Base-by-base conservation (phyloP, 2,888 invertebrate genomes). In the Yponomeuta plumbellus region DNA sequence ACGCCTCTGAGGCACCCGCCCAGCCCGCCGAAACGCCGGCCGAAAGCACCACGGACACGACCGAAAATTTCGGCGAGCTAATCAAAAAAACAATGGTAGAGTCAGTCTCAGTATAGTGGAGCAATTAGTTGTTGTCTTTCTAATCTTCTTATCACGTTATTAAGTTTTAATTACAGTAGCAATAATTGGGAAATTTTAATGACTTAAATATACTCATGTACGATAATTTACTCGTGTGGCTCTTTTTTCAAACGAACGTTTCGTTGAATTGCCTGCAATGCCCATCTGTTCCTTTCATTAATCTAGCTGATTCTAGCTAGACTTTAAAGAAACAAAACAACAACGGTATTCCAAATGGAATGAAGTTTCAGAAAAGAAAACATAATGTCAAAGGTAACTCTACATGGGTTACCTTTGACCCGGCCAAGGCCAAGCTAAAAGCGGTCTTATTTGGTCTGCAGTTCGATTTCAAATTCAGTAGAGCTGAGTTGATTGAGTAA, bases 1-100 rank as follows among this genome's bases (percentile, higher is more conserved):
- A 87, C 40, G 80, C 84, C 20, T 68, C 79, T 0, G 84, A 84
- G 44, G 70, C 64, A 66, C 70, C 65, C 67, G 68, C 70, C 61
- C 70, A 70, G 67, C 68, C 70, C 39, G 70, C 70, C 69, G 70
- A 67, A 34, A 67, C 73, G 44, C 65, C 52, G 17, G 66, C 66
- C 22, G 67, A 68, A 26, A 83, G 83, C 70, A 73, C 73, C 59
- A 69, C 77, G 22, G 90, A 90, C 65, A 73, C 82, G 52, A 84
- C 85, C 73, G 96, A 96, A 77, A 97, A 97, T 84, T 97, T 97
- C 79, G 97, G 97, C 66, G 97, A 97, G 91, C 96, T 97, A 76
- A 97, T 97, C 74, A 97, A 97, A 86, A 97, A 97, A 87, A 96
- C 96, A 70, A 97, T 97, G 93, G 97, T 97, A 80, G 97, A 97